Evolutionary conservation across 2,113 vertebrate species (phyloP).

Genomic region (Pogonocichla stellata): DNA sequence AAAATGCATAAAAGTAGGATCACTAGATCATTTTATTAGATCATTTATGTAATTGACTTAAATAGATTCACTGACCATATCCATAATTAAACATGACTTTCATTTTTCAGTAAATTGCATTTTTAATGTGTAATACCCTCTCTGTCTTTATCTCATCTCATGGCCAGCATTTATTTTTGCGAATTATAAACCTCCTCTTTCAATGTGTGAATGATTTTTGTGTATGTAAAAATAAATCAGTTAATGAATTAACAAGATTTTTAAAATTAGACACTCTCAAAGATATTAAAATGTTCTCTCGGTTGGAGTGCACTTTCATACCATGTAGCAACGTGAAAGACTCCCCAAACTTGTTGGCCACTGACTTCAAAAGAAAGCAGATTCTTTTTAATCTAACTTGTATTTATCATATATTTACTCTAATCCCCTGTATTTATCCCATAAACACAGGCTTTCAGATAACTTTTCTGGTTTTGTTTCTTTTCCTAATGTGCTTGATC

Average conservation of each 20-base stretch:
- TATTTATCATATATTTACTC: not conserved
- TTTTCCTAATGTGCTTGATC: not conserved
- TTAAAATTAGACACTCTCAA: not conserved
- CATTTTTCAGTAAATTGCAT: not conserved
- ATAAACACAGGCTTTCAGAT: not conserved
- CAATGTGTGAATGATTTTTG: not conserved
- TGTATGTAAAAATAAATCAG: not conserved
- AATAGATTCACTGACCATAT: not conserved
- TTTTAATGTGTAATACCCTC: not conserved
- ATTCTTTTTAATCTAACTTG: not conserved
- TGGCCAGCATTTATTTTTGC: not conserved
- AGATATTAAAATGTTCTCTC: not conserved
- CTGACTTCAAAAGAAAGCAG: not conserved
- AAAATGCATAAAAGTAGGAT: not conserved
- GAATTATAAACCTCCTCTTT: not conserved
- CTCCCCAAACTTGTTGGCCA: not conserved
- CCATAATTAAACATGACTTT: not conserved
- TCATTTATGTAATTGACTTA: not conserved
- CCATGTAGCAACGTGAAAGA: not conserved
- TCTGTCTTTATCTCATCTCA: not conserved
- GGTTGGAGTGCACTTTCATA: not conserved
- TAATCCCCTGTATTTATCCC: not conserved
- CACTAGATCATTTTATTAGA: not conserved
- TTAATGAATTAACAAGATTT: not conserved
- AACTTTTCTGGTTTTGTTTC: not conserved